Evolutionary conservation across 2,888 invertebrate species (phyloP).

Genomic region (Epinotia ramella): DNA sequence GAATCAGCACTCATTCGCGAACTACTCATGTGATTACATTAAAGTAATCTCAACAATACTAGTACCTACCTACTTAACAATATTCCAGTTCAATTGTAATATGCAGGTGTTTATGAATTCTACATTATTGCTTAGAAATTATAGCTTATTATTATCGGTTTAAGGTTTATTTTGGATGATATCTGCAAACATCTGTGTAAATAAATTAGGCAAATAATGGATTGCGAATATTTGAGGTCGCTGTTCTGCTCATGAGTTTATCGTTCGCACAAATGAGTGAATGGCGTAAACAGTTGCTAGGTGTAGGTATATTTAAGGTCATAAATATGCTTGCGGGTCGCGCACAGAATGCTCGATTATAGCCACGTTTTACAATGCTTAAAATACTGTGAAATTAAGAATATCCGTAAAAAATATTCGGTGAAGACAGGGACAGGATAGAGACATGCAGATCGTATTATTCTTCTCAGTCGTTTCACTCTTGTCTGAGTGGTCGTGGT

Average conservation of each 20-base stretch:
- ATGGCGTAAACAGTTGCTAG: slow-evolving; percentile 18
- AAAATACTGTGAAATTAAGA: no score
- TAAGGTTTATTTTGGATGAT: slow-evolving; percentile 14
- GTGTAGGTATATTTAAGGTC: not conserved
- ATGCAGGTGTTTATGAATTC: slow-evolving; percentile 21
- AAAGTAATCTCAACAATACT: no score
- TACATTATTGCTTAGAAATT: not conserved
- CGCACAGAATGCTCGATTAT: not conserved
- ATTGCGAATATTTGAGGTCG: slow-evolving; percentile 31
- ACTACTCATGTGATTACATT: no score
- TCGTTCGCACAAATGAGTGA: slow-evolving; percentile 23
- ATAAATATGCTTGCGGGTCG: not conserved
- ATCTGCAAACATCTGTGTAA: slow-evolving; percentile 9
- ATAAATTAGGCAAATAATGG: slow-evolving; percentile 21
- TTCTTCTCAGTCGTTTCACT: no score
- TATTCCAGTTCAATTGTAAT: not conserved
- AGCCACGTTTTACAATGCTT: no score
- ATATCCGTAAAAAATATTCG: no score
- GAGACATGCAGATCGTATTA: no score
- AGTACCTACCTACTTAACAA: not conserved
- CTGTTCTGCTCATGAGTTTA: slow-evolving; percentile 7
- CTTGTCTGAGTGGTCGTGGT: no score
- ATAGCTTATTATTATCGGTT: not conserved
- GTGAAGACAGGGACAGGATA: no score
- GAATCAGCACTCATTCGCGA: no score